phyloP scores from a whole-genome alignment of 2,113 vertebrate species.

The Orientallactaga bullata region DNA sequence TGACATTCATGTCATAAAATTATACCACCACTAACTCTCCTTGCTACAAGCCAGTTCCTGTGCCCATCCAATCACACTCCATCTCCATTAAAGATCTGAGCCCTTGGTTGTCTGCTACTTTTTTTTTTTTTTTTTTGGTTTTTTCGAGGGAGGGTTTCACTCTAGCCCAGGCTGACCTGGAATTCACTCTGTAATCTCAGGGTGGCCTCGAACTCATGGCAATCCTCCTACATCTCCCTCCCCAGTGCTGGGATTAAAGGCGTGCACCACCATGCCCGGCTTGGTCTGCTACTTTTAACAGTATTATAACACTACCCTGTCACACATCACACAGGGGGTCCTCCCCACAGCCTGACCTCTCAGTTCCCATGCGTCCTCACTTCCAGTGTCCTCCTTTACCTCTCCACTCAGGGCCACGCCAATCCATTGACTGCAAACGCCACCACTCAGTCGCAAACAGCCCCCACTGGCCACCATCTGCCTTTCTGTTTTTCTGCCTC shows the following conservation, averaged over 20 bases:
- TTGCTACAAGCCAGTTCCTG: not conserved
- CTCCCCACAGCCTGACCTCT: not conserved
- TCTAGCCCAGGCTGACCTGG: too few species aligned
- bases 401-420: not conserved
- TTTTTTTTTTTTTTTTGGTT: too few species aligned
- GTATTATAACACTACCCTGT: not conserved
- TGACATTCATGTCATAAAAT: not conserved
- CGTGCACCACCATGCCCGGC: too few species aligned
- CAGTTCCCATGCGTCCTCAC: not conserved
- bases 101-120: not conserved
- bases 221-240: too few species aligned
- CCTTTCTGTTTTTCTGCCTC: not conserved
- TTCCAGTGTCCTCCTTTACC: not conserved
- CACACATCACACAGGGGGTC: not conserved
- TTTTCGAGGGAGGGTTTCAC: too few species aligned
- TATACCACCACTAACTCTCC: not conserved
- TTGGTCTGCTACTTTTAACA: not conserved
- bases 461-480: not conserved
- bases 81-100: not conserved
- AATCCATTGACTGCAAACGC: not conserved
- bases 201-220: too few species aligned
- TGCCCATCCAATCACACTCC: not conserved
- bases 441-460: not conserved
- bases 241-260: too few species aligned
- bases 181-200: too few species aligned